Evolutionary conservation across 2,888 invertebrate species (phyloP).

Genomic region (Hipparchia sbordonii): DNA sequence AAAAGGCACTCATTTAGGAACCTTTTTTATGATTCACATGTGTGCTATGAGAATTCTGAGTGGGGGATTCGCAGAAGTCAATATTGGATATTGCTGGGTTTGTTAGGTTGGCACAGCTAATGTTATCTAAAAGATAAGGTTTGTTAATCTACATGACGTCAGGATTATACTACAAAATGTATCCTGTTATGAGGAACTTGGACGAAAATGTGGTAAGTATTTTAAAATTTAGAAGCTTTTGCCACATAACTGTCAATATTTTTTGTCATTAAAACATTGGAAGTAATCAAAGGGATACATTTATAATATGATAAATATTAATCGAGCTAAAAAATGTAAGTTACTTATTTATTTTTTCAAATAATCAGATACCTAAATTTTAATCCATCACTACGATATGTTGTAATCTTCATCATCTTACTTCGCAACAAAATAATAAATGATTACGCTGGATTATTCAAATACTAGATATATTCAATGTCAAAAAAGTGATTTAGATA

Average conservation of each 20-base stretch:
- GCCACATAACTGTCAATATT: no score
- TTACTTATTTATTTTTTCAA: neutral
- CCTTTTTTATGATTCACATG: conserved; percentile 34
- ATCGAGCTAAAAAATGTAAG: no score
- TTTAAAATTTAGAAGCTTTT: neutral
- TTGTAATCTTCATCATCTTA: neutral
- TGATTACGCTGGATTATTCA: neutral
- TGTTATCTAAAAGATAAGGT: conserved; percentile 66
- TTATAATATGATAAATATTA: no score
- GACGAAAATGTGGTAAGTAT: neutral
- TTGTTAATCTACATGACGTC: conserved; percentile 61
- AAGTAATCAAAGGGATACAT: no score
- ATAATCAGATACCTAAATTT: neutral
- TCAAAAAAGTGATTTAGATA: conserved; percentile 7
- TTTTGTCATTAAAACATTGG: no score
- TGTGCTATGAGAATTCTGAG: conserved; percentile 29
- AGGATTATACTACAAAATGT: conserved; percentile 43
- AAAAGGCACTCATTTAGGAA: conserved; percentile 26
- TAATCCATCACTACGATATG: neutral
- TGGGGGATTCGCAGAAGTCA: conserved; percentile 28
- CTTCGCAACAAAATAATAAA: neutral
- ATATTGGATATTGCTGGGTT: conserved; percentile 24
- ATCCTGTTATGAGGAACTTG: conserved; percentile 43
- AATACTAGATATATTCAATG: conserved; percentile 7
- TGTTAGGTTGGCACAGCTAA: conserved; percentile 3